These are phyloP conservation scores for Aplocera efformata DNA, from an alignment of 2,888 invertebrate species.

Conservation along the genomic window DNA sequence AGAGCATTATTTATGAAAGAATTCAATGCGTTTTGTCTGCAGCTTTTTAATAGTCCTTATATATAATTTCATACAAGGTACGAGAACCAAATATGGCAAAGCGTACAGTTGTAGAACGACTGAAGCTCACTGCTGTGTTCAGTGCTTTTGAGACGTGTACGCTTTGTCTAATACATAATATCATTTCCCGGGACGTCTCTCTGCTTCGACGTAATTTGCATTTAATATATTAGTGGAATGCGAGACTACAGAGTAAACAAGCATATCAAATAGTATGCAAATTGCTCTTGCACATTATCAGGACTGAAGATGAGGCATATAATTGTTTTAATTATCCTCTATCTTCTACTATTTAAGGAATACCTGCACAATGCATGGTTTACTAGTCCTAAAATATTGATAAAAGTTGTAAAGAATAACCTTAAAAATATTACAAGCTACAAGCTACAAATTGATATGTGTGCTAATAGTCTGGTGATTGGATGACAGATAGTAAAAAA, in stretches of 20 bases:
- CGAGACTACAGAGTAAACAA: constrained; percentile 26
- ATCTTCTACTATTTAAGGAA: no score
- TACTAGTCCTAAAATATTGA: no score
- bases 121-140: constrained; percentile 30
- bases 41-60: constrained; percentile 24
- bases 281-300: constrained; percentile 35
- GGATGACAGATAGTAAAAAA: background rate
- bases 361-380: no score
- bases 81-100: constrained; percentile 39
- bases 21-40: constrained; percentile 5
- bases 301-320: constrained; percentile 9
- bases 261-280: constrained; percentile 25
- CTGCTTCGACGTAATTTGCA: constrained; percentile 51
- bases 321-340: background rate
- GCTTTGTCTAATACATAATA: constrained; percentile 33
- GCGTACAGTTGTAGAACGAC: constrained; percentile 19
- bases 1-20: no score
- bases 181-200: constrained; percentile 36
- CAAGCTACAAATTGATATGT: no score
- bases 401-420: no score
- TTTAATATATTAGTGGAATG: constrained; percentile 39
- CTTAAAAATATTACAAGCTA: no score
- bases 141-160: constrained; percentile 37
- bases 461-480: no score
- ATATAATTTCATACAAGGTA: constrained; percentile 32